These are phyloP conservation scores for Minunthozetes semirufus DNA, from an alignment of 2,888 invertebrate species.

Conservation along the genomic window DNA sequence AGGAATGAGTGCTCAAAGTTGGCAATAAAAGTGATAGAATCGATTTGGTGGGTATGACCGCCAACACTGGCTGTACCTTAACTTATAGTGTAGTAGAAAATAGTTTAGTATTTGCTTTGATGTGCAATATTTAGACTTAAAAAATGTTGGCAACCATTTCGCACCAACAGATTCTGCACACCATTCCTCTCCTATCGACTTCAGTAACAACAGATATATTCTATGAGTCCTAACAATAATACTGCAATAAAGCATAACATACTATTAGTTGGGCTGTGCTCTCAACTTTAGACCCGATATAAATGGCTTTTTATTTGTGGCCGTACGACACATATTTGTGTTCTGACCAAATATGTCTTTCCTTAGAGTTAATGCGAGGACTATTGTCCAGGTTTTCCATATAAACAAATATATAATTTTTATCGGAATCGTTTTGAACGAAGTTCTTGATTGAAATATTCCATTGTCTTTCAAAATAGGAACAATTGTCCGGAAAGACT, in stretches of 20 bases:
- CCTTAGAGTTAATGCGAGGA: no score
- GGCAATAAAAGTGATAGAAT: slow-evolving; percentile 26
- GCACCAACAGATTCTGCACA: neutral
- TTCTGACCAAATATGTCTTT: no score
- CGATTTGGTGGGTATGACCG: slow-evolving; percentile 14
- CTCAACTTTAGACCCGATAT: neutral
- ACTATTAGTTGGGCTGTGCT: slow-evolving; percentile 11
- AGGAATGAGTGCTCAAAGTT: neutral
- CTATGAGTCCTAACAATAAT: neutral
- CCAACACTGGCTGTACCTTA: neutral
- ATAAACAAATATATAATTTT: no score
- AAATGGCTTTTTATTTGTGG: neutral
- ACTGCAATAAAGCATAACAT: slow-evolving; percentile 10
- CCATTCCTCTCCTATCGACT: neutral
- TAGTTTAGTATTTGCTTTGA: slow-evolving; percentile 16
- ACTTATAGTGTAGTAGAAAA: neutral
- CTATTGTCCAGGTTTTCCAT: no score
- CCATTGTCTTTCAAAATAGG: no score
- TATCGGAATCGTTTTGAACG: no score
- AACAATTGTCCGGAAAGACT: no score
- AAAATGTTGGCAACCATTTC: slow-evolving; percentile 20
- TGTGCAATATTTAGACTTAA: slow-evolving; percentile 18
- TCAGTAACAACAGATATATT: neutral
- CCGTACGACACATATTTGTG: no score
- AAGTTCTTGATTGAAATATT: no score